phyloP scores from a whole-genome alignment of 2,113 vertebrate genomes.

The Bufo bufo region DNA sequence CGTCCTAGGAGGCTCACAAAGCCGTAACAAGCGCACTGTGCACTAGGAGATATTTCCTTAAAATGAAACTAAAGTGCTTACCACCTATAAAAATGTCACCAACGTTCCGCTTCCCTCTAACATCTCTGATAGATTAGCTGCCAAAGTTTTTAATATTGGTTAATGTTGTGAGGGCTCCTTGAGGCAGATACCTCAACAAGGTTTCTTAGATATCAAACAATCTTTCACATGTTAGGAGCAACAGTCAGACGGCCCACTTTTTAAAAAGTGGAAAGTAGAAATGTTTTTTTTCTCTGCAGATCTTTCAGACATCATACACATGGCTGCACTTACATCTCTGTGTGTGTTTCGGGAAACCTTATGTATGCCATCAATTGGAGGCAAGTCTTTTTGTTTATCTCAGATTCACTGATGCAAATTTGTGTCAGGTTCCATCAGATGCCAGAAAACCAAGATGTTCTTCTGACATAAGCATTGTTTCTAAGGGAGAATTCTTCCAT shows the following conservation, averaged over 20 bases:
- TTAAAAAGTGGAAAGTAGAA: background rate
- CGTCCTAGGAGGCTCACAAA: constrained; percentile 9
- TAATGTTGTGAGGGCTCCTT: background rate
- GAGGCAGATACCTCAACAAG: background rate
- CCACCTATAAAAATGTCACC: constrained; percentile 23
- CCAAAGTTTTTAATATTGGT: constrained; percentile 26
- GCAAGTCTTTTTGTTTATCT: too few relatives aligned
- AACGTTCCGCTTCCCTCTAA: background rate
- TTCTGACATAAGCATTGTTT: too few relatives aligned
- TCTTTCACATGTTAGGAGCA: background rate
- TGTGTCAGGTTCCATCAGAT: too few relatives aligned
- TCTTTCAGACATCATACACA: background rate
- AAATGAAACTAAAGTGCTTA: constrained; percentile 13
- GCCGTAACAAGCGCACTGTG: background rate
- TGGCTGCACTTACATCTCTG: background rate
- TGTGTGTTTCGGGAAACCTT: too few relatives aligned
- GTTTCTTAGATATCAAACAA: background rate
- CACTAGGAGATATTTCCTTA: constrained; percentile 1
- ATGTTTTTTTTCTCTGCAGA: too few relatives aligned
- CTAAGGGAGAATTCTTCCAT: too few relatives aligned
- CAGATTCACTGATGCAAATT: too few relatives aligned
- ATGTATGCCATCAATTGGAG: too few relatives aligned
- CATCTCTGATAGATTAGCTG: constrained; percentile 25
- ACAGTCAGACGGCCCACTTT: background rate
- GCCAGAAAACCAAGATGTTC: too few relatives aligned